Base-by-base conservation (phyloP, 1,140 invertebrate genomes). In the Hermetia illucens region DNA sequence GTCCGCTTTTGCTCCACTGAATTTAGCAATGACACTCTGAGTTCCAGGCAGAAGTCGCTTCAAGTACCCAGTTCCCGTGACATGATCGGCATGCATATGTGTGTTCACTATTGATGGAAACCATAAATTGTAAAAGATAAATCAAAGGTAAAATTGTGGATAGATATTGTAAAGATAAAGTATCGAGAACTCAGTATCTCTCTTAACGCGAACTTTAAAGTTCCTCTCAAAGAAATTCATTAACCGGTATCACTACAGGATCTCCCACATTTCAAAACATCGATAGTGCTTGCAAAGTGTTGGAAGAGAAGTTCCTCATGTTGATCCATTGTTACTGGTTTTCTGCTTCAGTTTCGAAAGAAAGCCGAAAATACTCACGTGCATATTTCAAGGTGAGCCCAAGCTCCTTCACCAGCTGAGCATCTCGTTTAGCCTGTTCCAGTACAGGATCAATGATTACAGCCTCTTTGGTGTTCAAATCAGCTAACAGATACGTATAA, bases 81-180 rank as follows among this genome's bases (percentile, higher is more conserved):
- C 75, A 62, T 99, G 95, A 65, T 99, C 95, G 21, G 95, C 95
- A 63, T 99, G 95, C 67, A 98, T 83, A 60, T 99, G 95, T 2
- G 95, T 99, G 61, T 98, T 99, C 40, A 95, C 83, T 87, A 55
- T 25, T 62, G 9, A 24, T 24, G 10, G n/a, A n/a, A n/a, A n/a
- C n/a, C n/a, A n/a, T n/a, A n/a, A n/a, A 12, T 6, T 5, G 5
- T n/a, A 16, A 10, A 10, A 12, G n/a, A n/a, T n/a, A n/a, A n/a
- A n/a, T n/a, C n/a, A n/a, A n/a, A n/a, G n/a, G n/a, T n/a, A n/a
- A n/a, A n/a, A n/a, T n/a, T n/a, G n/a, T n/a, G n/a, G n/a, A n/a
- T n/a, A n/a, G n/a, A n/a, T n/a, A n/a, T n/a, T n/a, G n/a, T n/a
- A n/a, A n/a, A n/a, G n/a, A n/a, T n/a, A n/a, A n/a, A n/a, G n/a